A percentile compares a stretch with the other conserved stretches of the same genome.
phyloP scores from a whole-genome alignment of 2,888 invertebrate species.

The Euzophera pinguis region DNA sequence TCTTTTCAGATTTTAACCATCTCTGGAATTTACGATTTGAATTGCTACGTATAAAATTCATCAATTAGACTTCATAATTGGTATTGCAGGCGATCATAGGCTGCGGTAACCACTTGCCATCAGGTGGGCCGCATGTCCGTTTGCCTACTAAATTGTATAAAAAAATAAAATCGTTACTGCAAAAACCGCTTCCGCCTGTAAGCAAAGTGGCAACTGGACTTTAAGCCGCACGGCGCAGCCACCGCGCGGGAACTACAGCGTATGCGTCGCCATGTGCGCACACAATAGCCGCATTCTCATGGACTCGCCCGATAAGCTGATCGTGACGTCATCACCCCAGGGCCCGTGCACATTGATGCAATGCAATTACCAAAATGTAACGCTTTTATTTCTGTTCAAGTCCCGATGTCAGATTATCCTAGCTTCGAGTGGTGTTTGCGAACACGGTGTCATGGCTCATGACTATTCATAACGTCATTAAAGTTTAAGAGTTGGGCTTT shows the following conservation, averaged over 20 bases:
- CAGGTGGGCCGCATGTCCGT: too few species aligned
- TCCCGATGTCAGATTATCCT: conserved; percentile 2
- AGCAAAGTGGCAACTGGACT: conserved; percentile 27
- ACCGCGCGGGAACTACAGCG: conserved; percentile 38
- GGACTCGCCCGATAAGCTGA: conserved; percentile 77
- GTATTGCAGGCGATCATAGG: too few species aligned
- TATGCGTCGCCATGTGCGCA: conserved; percentile 72
- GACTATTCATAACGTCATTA: background rate
- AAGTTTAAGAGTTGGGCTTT: too few species aligned
- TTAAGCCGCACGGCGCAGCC: conserved; percentile 35
- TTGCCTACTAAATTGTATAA: too few species aligned
- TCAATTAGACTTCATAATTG: too few species aligned
- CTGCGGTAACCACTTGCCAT: too few species aligned
- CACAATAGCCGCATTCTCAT: conserved; percentile 79
- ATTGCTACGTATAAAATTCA: too few species aligned
- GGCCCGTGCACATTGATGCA: conserved; percentile 38
- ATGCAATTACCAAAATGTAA: conserved; percentile 30
- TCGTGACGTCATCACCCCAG: conserved; percentile 69
- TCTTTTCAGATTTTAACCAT: too few species aligned
- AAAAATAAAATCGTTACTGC: too few species aligned
- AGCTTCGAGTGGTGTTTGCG: background rate
- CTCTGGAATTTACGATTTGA: too few species aligned
- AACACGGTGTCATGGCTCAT: background rate
- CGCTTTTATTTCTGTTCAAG: conserved; percentile 18
- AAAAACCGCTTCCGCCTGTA: conserved; percentile 13